Evolutionary conservation across 1,140 invertebrate species (phyloP).

Genomic region (Drosophila takahashii): DNA sequence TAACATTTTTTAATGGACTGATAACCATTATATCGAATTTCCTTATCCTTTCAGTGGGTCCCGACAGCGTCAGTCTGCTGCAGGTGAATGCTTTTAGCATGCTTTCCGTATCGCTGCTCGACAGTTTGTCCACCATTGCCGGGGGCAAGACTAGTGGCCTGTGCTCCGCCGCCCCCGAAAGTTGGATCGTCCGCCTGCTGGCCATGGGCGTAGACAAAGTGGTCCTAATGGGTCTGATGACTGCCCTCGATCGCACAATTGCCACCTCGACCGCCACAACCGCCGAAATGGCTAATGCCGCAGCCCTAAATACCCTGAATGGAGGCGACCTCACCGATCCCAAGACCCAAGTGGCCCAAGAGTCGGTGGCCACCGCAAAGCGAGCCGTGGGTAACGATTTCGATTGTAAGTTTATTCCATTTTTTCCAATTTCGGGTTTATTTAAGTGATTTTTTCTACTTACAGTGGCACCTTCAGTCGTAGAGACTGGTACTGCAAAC

Average conservation of each 20-base stretch:
- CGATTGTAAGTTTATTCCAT: background rate
- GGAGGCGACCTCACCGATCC: slow-evolving; percentile 1
- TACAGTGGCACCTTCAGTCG: slow-evolving; percentile 1
- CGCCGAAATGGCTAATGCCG: slow-evolving; percentile 19
- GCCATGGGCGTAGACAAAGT: slow-evolving; percentile 62
- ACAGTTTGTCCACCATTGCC: slow-evolving; percentile 54
- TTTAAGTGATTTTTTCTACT: background rate
- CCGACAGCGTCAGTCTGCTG: slow-evolving; percentile 36
- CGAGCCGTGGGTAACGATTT: slow-evolving; percentile 21
- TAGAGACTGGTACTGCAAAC: background rate
- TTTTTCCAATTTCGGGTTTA: background rate
- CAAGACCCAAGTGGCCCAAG: background rate
- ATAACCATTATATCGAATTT: background rate
- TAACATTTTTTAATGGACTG: background rate
- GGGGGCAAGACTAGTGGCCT: slow-evolving; percentile 51
- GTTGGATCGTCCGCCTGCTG: slow-evolving; percentile 64
- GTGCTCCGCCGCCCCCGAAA: slow-evolving; percentile 52
- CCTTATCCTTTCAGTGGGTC: slow-evolving; percentile 48
- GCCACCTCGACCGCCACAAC: slow-evolving; percentile 7
- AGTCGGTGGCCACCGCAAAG: slow-evolving; percentile 37
- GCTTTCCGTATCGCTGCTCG: slow-evolving; percentile 49
- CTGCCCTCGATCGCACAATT: slow-evolving; percentile 49
- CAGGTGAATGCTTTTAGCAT: slow-evolving; percentile 66
- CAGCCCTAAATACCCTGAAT: slow-evolving; percentile 31
- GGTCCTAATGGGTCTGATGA: slow-evolving; percentile 58